Conservation (phyloP, 1,140 invertebrate genomes). For the Eriocheir sinensis region DNA sequence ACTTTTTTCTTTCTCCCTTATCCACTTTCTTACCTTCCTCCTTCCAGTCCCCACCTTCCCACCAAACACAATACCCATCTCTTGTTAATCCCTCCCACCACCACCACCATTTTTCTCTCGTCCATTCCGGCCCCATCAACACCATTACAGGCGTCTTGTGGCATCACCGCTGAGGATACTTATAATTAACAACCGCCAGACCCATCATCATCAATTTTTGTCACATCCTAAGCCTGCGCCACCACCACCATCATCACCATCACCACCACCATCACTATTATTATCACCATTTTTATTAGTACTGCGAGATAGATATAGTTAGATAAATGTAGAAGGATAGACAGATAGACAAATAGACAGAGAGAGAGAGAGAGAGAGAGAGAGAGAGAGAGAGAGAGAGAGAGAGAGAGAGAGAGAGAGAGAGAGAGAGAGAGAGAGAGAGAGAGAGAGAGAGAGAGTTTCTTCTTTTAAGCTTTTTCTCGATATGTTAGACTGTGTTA, state of each 20-base stretch:
- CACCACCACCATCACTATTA: neutral
- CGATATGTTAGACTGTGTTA: too few relatives aligned
- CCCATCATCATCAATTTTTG: neutral
- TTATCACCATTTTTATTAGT: neutral
- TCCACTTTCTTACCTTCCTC: neutral
- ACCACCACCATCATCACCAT: neutral
- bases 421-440: constrained; percentile 22
- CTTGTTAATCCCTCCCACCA: neutral
- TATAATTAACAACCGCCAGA: neutral
- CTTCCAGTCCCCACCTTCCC: neutral
- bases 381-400: neutral
- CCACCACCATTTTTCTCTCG: neutral
- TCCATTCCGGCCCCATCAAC: neutral
- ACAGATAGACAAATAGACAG: neutral
- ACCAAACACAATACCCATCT: neutral
- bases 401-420: constrained; percentile 21
- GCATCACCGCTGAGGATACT: neutral
- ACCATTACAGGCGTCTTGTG: neutral
- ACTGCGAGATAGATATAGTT: neutral
- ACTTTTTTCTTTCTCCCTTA: neutral
- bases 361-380: neutral
- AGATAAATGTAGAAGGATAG: neutral
- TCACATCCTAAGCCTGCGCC: neutral
- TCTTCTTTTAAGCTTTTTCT: neutral
- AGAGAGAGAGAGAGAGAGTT: neutral